phyloP scores from a whole-genome alignment of 1,140 invertebrate species.

The Nasonia vitripennis region DNA sequence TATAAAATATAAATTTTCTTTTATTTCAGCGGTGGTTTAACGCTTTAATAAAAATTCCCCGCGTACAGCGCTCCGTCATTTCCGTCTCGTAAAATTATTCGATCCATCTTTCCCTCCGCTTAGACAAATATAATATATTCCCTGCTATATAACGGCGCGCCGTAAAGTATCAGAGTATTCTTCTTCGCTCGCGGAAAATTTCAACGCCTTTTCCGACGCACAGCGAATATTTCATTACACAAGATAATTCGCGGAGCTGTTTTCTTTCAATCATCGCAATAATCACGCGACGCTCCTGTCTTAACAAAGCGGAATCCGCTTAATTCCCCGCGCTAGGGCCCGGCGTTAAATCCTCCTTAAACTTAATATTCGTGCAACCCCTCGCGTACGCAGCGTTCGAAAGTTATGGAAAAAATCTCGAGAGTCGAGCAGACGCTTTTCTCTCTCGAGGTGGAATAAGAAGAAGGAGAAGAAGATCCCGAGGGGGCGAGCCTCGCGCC shows the following conservation, averaged over 20 bases:
- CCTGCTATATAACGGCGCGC: neutral
- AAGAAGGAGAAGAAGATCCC: conserved; percentile 53
- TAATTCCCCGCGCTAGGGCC: neutral
- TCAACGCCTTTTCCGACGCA: neutral
- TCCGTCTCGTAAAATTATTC: conserved; percentile 49
- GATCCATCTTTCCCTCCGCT: conserved; percentile 25
- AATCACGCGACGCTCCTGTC: neutral
- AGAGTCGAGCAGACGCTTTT: neutral
- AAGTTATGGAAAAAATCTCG: conserved; percentile 21
- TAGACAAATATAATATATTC: conserved; percentile 3
- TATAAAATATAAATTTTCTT: neutral
- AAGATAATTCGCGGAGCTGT: neutral
- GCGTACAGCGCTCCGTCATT: conserved; percentile 15
- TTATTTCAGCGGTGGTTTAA: neutral
- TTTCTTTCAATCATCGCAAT: conserved; percentile 11
- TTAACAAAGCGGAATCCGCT: conserved; percentile 16
- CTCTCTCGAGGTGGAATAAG: neutral
- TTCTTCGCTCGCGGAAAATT: neutral
- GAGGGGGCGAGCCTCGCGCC: conserved; percentile 55
- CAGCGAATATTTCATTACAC: neutral
- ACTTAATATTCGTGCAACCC: conserved; percentile 26
- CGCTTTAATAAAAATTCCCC: conserved; percentile 36
- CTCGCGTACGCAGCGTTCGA: neutral
- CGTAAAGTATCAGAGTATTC: neutral
- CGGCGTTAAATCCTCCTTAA: conserved; percentile 17